Conservation (phyloP, 2,113 vertebrate genomes). For the Gallinago paraguaiae region DNA sequence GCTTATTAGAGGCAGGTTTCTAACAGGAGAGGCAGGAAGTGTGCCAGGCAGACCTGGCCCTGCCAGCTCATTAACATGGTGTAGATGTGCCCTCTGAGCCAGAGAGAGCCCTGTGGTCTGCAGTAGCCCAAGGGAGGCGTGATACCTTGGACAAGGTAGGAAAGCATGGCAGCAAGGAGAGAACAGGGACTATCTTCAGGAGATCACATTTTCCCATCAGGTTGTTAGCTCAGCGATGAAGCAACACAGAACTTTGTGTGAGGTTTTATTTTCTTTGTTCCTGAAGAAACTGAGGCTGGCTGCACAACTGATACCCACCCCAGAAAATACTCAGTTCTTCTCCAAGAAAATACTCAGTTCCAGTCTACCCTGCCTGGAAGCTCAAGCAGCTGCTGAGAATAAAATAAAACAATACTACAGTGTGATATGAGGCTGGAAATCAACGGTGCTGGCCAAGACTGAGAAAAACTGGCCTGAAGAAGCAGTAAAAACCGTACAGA, state of each 20-base stretch:
- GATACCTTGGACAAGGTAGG: not conserved
- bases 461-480: conserved; percentile 14
- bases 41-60: rapidly evolving
- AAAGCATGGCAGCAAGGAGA: not conserved
- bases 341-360: not conserved
- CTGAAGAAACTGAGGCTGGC: not conserved
- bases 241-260: not conserved
- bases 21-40: not conserved
- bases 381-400: conserved; percentile 11
- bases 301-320: not conserved
- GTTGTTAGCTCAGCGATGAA: not conserved
- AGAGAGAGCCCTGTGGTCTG: not conserved
- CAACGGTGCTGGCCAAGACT: not conserved
- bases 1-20: not conserved
- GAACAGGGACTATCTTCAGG: not conserved
- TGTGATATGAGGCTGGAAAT: not conserved
- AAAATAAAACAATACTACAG: not conserved
- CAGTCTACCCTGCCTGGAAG: not conserved
- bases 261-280: not conserved
- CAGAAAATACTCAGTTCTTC: not conserved
- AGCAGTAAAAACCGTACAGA: not conserved
- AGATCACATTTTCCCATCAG: not conserved
- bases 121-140: not conserved
- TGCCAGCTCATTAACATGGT: not conserved
- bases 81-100: not conserved